Conservation (phyloP, 35 echinoderm and acorn worm species). For the Acanthaster planci region DNA sequence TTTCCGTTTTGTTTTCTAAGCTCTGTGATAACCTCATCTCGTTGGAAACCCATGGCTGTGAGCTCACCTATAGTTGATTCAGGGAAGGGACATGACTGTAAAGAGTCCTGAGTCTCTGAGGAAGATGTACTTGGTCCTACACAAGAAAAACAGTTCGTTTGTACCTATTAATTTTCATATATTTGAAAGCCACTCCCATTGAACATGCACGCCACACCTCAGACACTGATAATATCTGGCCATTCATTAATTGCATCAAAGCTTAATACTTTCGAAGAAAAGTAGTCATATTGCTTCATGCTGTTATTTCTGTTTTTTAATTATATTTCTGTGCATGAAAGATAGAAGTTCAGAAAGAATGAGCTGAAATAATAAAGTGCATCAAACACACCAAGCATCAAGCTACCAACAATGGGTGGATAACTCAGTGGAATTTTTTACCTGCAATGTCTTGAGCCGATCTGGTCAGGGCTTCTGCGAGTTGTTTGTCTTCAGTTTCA, state of each 20-base stretch:
- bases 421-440: too few species aligned
- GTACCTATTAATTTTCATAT: background rate
- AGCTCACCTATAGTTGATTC: constrained; percentile 43
- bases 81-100: constrained; percentile 5
- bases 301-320: too few species aligned
- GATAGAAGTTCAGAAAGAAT: too few species aligned
- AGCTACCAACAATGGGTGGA: too few species aligned
- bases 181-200: background rate
- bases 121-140: constrained; percentile 43
- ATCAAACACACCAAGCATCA: too few species aligned
- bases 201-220: background rate
- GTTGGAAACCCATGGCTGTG: constrained; percentile 64
- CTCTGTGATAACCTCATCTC: constrained; percentile 50
- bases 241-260: too few species aligned
- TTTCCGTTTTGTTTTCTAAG: constrained; percentile 47
- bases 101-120: background rate
- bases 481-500: constrained; percentile 71
- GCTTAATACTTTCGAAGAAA: too few species aligned
- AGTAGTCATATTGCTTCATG: too few species aligned
- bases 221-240: too few species aligned
- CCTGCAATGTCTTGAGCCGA: constrained; percentile 61
- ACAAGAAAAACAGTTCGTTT: background rate
- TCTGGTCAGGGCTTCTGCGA: constrained; percentile 77
- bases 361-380: too few species aligned
- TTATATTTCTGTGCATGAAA: too few species aligned